Conservation (phyloP, 2,113 vertebrate genomes). For the Pangasianodon hypophthalmus region DNA sequence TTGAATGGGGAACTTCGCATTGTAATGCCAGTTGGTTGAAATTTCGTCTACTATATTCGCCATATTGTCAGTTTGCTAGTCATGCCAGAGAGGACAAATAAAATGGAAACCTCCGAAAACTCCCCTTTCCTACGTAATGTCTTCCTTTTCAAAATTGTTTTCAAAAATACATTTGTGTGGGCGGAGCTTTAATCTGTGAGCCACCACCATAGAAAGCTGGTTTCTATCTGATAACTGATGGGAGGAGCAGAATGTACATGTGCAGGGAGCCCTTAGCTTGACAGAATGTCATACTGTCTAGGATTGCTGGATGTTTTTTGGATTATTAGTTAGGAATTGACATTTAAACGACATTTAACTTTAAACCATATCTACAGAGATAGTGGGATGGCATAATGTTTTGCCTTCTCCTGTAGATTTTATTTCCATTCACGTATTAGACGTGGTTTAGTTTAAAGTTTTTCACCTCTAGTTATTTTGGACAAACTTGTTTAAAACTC, state of each 20-base stretch:
- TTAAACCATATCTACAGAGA: neutral
- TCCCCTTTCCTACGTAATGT: neutral
- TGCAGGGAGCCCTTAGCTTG: neutral
- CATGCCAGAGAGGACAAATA: neutral
- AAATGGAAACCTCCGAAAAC: neutral
- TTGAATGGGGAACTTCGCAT: neutral
- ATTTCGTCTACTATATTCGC: too few relatives aligned
- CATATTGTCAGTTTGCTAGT: neutral
- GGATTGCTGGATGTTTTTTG: neutral
- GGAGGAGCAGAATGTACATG: neutral
- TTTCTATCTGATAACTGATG: neutral
- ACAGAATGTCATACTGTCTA: neutral
- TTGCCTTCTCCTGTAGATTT: neutral
- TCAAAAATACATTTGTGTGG: neutral
- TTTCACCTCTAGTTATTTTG: neutral
- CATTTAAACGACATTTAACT: neutral
- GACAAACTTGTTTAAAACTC: neutral
- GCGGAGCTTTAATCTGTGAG: neutral
- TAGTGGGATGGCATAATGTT: neutral
- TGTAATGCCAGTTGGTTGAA: neutral
- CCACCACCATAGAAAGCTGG: too few relatives aligned
- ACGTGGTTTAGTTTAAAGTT: neutral
- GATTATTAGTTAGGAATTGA: neutral
- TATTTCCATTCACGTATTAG: neutral
- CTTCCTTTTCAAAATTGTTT: neutral